Evolutionary conservation across 2,888 invertebrate genomes (phyloP).

Genomic region (Limnephilus rhombicus): DNA sequence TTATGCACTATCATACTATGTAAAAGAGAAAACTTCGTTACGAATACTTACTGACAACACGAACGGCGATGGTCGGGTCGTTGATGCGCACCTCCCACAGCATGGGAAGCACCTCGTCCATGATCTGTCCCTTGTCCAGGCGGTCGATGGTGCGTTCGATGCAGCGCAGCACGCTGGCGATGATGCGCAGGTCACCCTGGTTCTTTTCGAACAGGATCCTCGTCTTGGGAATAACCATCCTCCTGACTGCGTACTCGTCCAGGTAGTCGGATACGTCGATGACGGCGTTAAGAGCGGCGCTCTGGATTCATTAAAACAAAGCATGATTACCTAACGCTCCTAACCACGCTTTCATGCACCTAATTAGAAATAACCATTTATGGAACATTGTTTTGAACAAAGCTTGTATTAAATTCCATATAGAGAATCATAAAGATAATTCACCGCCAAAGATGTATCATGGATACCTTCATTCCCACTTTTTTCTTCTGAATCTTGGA

Average conservation of each 20-base stretch:
- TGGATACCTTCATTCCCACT: too few species aligned
- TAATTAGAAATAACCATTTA: not conserved
- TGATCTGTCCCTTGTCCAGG: slow-evolving; percentile 91
- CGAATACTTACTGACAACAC: slow-evolving; percentile 93
- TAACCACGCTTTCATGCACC: not conserved
- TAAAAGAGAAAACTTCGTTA: not conserved
- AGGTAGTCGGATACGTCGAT: slow-evolving; percentile 91
- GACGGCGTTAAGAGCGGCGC: slow-evolving; percentile 92
- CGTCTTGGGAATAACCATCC: slow-evolving; percentile 90
- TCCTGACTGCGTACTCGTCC: slow-evolving; percentile 88
- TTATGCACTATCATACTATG: not conserved
- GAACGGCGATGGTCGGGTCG: slow-evolving; percentile 92
- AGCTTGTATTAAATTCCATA: too few species aligned
- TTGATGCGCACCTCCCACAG: slow-evolving; percentile 90
- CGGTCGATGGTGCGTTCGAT: slow-evolving; percentile 89
- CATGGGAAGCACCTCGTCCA: slow-evolving; percentile 94
- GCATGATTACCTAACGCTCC: not conserved
- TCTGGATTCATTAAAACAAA: slow-evolving; percentile 75
- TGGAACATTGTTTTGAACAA: not conserved
- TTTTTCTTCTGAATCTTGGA: not conserved
- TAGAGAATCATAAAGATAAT: too few species aligned
- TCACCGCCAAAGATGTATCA: too few species aligned
- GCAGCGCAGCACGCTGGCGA: slow-evolving; percentile 87
- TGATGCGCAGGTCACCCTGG: slow-evolving; percentile 87
- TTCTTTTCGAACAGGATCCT: slow-evolving; percentile 89